A percentile compares a stretch with the other conserved stretches of the same genome.
Conservation (phyloP, 2,113 vertebrate species). For the Platysternon megacephalum region DNA sequence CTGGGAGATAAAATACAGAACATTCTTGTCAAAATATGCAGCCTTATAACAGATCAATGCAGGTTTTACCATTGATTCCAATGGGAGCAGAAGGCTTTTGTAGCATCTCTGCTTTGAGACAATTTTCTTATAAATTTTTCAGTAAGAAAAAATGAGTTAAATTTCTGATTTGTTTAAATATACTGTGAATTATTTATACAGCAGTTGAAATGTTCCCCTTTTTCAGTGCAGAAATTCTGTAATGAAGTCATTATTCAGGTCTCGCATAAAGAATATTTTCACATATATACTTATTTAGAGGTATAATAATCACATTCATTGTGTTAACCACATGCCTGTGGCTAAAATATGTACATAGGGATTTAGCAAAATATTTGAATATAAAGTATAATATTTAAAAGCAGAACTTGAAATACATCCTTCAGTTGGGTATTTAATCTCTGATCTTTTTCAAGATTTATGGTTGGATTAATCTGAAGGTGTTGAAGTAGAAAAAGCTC, state of each 20-base stretch:
- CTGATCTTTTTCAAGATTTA: accelerated
- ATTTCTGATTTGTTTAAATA: constrained; percentile 40
- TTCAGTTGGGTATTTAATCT: constrained; percentile 19
- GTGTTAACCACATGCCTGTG: background rate
- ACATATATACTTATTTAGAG: constrained; percentile 42
- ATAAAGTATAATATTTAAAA: background rate
- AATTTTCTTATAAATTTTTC: constrained; percentile 53
- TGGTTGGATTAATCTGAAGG: background rate
- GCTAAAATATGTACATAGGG: constrained; percentile 6
- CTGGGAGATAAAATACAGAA: background rate
- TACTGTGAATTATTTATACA: constrained; percentile 55
- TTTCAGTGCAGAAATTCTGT: constrained; percentile 27
- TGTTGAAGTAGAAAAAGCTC: background rate
- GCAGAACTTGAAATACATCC: background rate
- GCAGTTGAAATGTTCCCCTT: constrained; percentile 48
- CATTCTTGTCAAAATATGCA: background rate
- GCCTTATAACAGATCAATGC: background rate
- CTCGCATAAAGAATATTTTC: constrained; percentile 14
- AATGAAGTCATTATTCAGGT: constrained; percentile 45
- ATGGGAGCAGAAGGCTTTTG: background rate
- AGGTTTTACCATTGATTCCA: background rate
- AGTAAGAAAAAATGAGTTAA: constrained; percentile 3
- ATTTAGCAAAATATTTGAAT: constrained; percentile 57
- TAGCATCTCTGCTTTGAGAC: constrained; percentile 28
- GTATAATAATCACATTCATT: constrained; percentile 5